Evolutionary conservation across 53 echinoderm and acorn worm species (phyloP).

Genomic region (Patiria pectinifera): DNA sequence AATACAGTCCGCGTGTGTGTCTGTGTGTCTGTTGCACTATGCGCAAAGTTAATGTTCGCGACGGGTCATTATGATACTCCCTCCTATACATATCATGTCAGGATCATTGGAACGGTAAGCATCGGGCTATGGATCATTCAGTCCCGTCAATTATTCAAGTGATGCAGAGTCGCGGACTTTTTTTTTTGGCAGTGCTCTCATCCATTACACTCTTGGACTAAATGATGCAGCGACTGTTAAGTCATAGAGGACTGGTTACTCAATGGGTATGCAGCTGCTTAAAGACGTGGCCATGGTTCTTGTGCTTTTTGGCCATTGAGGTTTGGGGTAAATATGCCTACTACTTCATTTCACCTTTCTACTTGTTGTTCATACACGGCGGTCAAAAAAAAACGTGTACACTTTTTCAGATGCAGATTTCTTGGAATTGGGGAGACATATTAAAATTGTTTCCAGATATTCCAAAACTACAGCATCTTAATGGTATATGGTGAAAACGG

Average conservation of each 20-base stretch:
- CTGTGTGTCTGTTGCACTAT: not conserved
- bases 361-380: too few species aligned
- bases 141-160: constrained; percentile 33
- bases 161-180: not conserved
- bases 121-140: constrained; percentile 26
- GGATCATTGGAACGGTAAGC: not conserved
- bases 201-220: not conserved
- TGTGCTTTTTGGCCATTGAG: not conserved
- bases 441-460: too few species aligned
- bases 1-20: not conserved
- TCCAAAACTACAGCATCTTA: too few species aligned
- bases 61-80: not conserved
- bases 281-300: not conserved
- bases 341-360: too few species aligned
- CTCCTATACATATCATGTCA: not conserved
- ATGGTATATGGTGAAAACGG: too few species aligned
- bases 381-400: too few species aligned
- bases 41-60: constrained; percentile 8
- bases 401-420: too few species aligned
- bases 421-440: too few species aligned
- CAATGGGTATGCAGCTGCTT: not conserved
- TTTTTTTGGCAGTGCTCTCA: not conserved
- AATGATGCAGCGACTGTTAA: constrained; percentile 7
- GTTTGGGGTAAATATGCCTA: too few species aligned
- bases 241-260: constrained; percentile 1